These are phyloP conservation scores for Eudemis profundana DNA, from an alignment of 2,888 invertebrate species.

Conservation along the genomic window DNA sequence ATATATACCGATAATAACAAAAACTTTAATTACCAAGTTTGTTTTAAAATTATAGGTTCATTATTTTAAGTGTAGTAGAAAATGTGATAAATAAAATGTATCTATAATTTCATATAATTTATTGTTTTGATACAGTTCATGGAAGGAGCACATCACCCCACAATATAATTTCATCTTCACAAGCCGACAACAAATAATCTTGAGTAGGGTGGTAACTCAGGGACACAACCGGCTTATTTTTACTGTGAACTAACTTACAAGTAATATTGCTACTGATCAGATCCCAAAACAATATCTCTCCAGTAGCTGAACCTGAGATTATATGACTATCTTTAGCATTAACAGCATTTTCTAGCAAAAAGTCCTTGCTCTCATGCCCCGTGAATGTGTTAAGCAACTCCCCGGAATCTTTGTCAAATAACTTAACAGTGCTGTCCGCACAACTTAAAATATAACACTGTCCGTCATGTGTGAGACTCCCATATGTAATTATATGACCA, in stretches of 20 bases:
- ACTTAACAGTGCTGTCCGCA: constrained; percentile 91
- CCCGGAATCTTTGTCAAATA: constrained; percentile 92
- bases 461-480: constrained; percentile 95
- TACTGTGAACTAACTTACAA: constrained; percentile 79
- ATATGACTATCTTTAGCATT: constrained; percentile 94
- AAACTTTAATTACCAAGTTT: too few relatives aligned
- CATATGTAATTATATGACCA: constrained; percentile 93
- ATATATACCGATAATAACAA: too few relatives aligned
- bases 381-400: constrained; percentile 87
- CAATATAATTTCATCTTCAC: constrained; percentile 88
- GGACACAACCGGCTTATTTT: constrained; percentile 90
- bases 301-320: constrained; percentile 95
- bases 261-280: constrained; percentile 88
- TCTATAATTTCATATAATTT: neutral
- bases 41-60: too few relatives aligned
- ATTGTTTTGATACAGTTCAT: constrained; percentile 56
- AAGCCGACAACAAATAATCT: constrained; percentile 89
- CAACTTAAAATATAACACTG: constrained; percentile 96
- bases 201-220: constrained; percentile 92
- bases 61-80: neutral
- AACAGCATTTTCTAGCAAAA: constrained; percentile 94
- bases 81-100: neutral
- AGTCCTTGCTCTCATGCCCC: constrained; percentile 93
- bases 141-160: constrained; percentile 81
- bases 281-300: constrained; percentile 95